Evolutionary conservation across 2,797 vertebrate species (phyloP).

Genomic region (Botia kubotai): DNA sequence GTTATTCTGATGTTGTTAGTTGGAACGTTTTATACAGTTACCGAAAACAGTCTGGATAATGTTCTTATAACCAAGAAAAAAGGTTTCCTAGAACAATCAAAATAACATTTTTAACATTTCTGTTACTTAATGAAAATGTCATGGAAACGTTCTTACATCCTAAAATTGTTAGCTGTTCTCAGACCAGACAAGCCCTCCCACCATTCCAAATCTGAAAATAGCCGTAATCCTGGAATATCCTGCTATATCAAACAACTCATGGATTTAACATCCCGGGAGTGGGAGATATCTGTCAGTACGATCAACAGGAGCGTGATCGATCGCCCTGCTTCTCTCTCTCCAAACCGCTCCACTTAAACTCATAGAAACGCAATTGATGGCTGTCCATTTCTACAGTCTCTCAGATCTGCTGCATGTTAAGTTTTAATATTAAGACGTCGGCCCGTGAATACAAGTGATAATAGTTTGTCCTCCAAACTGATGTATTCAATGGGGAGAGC

Average conservation of each 20-base stretch:
- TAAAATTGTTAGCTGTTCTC: neutral
- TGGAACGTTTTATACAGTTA: no score
- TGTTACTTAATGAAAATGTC: no score
- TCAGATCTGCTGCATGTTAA: constrained; percentile 20
- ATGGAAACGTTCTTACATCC: no score
- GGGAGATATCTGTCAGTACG: constrained; percentile 45
- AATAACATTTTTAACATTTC: no score
- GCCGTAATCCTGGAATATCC: constrained; percentile 28
- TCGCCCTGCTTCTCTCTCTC: constrained; percentile 27
- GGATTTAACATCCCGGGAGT: constrained; percentile 1
- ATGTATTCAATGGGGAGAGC: constrained; percentile 43
- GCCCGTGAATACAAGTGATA: no score
- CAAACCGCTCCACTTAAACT: constrained; percentile 21
- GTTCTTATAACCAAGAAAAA: no score
- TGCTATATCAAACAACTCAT: constrained; percentile 27
- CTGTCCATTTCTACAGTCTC: constrained; percentile 22
- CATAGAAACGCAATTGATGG: constrained; percentile 31
- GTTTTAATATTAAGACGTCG: constrained; percentile 20
- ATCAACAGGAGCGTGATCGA: constrained; percentile 45
- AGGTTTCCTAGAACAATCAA: no score
- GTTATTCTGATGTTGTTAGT: no score
- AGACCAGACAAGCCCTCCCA: neutral
- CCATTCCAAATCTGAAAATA: constrained; percentile 17
- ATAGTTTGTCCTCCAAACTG: constrained; percentile 50
- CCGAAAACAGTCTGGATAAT: no score